Base-by-base conservation (phyloP, 2,797 vertebrate species). In the Cyprinella venusta region DNA sequence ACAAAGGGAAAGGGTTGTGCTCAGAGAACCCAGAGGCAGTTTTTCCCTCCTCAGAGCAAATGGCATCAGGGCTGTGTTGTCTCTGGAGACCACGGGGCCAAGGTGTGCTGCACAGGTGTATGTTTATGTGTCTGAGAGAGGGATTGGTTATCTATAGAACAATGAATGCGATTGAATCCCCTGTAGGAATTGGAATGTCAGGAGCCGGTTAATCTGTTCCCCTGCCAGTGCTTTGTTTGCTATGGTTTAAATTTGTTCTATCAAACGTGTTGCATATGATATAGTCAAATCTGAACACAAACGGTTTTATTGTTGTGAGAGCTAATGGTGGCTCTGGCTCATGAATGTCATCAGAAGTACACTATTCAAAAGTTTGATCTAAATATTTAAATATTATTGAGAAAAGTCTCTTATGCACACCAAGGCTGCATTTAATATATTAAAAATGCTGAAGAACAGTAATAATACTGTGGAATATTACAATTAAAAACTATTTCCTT, bases 121-220 rank as follows among this genome's bases (percentile, higher is more conserved):
- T 83, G 61, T 65, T 79, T 81, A 78, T 84, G 65, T 84, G 78
- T 88, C 81, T 79, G 87, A 40, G 42, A 33, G 65, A 61, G 45
- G 13, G 64, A 19, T 68, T 38, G 68, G 42, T 30, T 85, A 36
- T 54, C 80, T 54, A 8, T 84, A 70, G 52, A 30, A 68, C 24
- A 18, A 45, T 76, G 8, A 65, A 69, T 82, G 12, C 1, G 12
- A 69, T 84, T 74, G 42, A 54, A 42, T 81, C 26, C 59, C 26
- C 13, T 69, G 48, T 79, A 36, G 33, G 16, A 48, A 21, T 1
- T 9, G 24, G 10, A 38, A 13, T 74, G 26, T 75, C 16, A 26
- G 15, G 21, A 26, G 59, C 8, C 3, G 3, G 1, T 16, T 13
- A 48, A 24, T 26, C 33, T 19, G 48, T 65, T 74, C 59, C 56